Conservation (phyloP, 2,797 vertebrate species). For the Mico argentatus region DNA sequence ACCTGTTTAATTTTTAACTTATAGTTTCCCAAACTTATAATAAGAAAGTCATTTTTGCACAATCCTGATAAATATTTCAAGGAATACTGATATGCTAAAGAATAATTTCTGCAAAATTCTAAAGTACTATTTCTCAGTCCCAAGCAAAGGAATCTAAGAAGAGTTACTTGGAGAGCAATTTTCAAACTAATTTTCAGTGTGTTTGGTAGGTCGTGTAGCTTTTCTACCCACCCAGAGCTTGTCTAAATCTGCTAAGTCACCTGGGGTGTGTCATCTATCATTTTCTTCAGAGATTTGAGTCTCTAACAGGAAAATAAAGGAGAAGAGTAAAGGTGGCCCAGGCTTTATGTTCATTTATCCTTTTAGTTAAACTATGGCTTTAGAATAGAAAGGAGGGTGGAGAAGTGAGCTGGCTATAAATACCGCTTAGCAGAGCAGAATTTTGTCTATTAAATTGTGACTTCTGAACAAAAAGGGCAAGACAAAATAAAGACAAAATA, state of each 20-base stretch:
- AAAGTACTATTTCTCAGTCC: background rate
- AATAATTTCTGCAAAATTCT: background rate
- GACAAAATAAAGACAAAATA: background rate
- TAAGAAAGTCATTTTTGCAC: background rate
- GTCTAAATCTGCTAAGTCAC: background rate
- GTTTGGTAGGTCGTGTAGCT: background rate
- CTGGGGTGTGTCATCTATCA: background rate
- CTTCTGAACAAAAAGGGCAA: background rate
- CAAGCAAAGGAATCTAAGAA: background rate
- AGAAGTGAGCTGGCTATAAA: background rate
- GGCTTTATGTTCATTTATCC: background rate
- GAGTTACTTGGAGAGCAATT: background rate
- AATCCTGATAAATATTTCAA: background rate
- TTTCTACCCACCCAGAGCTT: background rate
- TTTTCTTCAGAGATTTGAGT: background rate
- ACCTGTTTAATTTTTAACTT: background rate
- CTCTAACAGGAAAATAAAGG: constrained; percentile 9
- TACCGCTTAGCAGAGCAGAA: background rate
- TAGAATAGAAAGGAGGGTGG: background rate
- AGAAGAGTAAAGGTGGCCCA: background rate
- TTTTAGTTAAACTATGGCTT: background rate
- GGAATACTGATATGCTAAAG: background rate
- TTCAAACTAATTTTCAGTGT: background rate
- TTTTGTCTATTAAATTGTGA: background rate
- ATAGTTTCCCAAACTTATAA: background rate